phyloP scores from a whole-genome alignment of 2,797 vertebrate genomes.

The Falco peregrinus region DNA sequence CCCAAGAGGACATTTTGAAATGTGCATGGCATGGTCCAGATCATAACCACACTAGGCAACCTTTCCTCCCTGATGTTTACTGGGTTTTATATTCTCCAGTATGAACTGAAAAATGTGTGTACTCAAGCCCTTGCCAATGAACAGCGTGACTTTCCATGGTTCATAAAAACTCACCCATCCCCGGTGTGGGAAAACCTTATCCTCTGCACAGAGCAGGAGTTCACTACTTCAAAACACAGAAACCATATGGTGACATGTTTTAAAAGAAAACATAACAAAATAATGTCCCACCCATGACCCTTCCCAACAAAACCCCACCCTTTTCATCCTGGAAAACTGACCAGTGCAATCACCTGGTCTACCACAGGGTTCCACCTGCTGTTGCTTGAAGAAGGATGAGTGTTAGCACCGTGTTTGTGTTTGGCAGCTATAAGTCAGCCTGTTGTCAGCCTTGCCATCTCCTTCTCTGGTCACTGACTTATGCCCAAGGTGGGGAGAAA shows the following conservation, averaged over 20 bases:
- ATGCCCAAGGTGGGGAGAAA: not conserved
- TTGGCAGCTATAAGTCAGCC: not conserved
- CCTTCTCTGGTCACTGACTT: not conserved
- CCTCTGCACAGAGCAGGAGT: constrained; percentile 10
- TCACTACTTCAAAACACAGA: constrained; percentile 3
- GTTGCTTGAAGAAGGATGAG: not conserved
- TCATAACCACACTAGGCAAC: constrained; percentile 49
- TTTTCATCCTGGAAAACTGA: not conserved
- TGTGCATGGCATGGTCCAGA: constrained; percentile 9
- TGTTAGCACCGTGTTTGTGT: not conserved
- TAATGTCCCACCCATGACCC: not conserved
- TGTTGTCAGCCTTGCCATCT: not conserved
- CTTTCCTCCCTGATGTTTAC: constrained; percentile 40
- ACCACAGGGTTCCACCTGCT: not conserved
- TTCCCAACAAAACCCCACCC: not conserved
- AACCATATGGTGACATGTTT: constrained; percentile 23
- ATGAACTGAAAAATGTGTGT: constrained; percentile 56
- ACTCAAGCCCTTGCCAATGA: not conserved
- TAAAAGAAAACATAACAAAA: constrained; percentile 22
- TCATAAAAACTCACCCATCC: constrained; percentile 52
- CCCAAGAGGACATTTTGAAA: constrained; percentile 18
- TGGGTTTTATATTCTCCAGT: constrained; percentile 13
- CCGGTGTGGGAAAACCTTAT: not conserved
- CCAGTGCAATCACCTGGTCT: not conserved
- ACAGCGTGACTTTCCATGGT: constrained; percentile 42